Evolutionary conservation across 2,888 invertebrate species (phyloP), one percentile per base, ranked within the genome.

Genomic region (Idaea straminata): DNA sequence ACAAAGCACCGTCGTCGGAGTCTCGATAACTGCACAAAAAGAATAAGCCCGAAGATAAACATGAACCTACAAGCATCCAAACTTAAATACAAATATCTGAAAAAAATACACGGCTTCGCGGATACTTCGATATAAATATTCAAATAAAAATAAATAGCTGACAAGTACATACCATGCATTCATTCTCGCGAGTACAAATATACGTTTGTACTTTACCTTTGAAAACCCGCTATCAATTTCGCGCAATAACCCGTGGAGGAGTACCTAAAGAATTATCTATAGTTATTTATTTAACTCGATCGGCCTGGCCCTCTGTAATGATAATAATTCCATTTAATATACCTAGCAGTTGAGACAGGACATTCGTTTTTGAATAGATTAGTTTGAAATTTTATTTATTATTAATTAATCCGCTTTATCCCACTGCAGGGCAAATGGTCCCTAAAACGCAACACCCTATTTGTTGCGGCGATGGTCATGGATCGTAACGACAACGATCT

Each of bases 271-370:
- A 73, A 76, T 73, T 69, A 64, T 72, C 69, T 69, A 67, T 73
- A 66, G 73, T 71, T 68, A 69, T 67, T 74, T 69, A 73, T 67
- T 71, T 76, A 77, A 77, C 66, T 69, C 72, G 70, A 72, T 74
- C 77, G 69, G 77, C 76, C 69, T 75, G 77, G 80, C 75, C 78
- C 76, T 84, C 86, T 85, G 86, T 83, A 85, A 85, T 83, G 83
- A 84, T 81, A 86, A 82, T 79, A 77, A 80, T 73, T 75, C 73
- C 71, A 70, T 80, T 78, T 74, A 75, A 72, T 73, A 70, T 15
- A 68, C 68, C 61, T 71, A 69, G 65, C 65, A 57, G 34, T 57
- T 13, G 62, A 62, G 16, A 15, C 15, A 62, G 47, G 47, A 61
- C 36, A 62, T 57, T 62, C 36, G 57, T 64, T 15, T 57, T 57